phyloP scores from a whole-genome alignment of 1,140 invertebrate genomes.

The Nylanderia fulva region DNA sequence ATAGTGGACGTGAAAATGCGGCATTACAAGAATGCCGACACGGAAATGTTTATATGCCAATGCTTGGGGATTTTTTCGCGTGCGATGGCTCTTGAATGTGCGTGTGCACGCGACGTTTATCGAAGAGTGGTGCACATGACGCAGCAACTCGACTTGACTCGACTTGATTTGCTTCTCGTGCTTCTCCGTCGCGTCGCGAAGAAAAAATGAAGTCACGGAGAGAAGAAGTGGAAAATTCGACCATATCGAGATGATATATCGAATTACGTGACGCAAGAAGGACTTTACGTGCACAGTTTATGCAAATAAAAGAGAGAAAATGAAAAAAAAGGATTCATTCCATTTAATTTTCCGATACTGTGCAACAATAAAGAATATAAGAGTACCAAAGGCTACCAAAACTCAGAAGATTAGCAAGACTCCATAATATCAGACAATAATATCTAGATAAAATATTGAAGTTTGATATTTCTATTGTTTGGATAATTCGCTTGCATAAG shows the following conservation, averaged over 20 bases:
- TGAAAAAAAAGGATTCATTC: not conserved
- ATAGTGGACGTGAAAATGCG: slow-evolving; percentile 2
- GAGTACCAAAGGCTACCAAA: not conserved
- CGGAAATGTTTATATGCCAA: slow-evolving; percentile 52
- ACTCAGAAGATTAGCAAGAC: too few relatives aligned
- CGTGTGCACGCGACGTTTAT: slow-evolving; percentile 69
- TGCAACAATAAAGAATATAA: slow-evolving; percentile 5
- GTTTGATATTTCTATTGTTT: slow-evolving; percentile 7
- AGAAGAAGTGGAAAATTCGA: slow-evolving; percentile 14
- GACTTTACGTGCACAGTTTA: not conserved
- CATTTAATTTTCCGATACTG: not conserved
- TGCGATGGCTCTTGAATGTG: slow-evolving; percentile 43
- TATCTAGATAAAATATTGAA: slow-evolving; percentile 10
- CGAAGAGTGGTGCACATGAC: slow-evolving; percentile 61
- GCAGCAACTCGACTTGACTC: not conserved
- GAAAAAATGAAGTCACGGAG: not conserved
- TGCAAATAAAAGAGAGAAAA: not conserved
- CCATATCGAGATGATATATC: not conserved
- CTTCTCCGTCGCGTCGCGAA: not conserved
- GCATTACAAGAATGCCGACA: slow-evolving; percentile 43
- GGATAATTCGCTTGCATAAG: slow-evolving; percentile 3
- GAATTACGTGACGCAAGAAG: not conserved
- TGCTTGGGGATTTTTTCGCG: slow-evolving; percentile 52
- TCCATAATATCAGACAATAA: not conserved
- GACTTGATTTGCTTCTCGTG: slow-evolving; percentile 30